Percentiles rank a stretch among this genome's conserved stretches.
Evolutionary conservation across 2,113 vertebrate species (phyloP).

Genomic region (Suncus etruscus): DNA sequence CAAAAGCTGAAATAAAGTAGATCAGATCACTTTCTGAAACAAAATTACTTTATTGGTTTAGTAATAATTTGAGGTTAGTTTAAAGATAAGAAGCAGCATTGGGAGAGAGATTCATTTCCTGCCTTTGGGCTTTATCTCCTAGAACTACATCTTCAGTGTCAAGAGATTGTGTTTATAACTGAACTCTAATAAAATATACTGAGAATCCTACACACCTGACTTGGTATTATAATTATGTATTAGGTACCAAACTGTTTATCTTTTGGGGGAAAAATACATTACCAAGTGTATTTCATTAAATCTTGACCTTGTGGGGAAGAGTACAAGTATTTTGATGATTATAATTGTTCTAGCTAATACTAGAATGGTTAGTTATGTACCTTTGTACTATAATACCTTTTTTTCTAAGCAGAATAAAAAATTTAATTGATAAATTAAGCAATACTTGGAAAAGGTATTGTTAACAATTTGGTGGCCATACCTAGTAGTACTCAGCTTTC

Average conservation of each 20-base stretch:
- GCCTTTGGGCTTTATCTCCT: constrained; percentile 87
- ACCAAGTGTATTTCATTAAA: constrained; percentile 82
- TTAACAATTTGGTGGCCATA: background rate
- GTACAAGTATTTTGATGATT: constrained; percentile 62
- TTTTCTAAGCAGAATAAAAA: constrained; percentile 64
- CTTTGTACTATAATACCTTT: constrained; percentile 56
- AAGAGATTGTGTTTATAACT: constrained; percentile 90
- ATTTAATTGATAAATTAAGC: constrained; percentile 61
- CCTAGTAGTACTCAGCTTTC: too few species aligned
- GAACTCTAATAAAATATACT: constrained; percentile 89
- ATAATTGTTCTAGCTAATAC: constrained; percentile 29
- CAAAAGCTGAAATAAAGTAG: constrained; percentile 80
- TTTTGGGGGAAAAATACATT: constrained; percentile 53
- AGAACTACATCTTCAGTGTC: constrained; percentile 89
- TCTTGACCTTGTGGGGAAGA: constrained; percentile 64
- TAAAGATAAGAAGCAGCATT: constrained; percentile 90
- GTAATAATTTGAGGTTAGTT: constrained; percentile 90
- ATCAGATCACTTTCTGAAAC: constrained; percentile 85
- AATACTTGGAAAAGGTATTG: constrained; percentile 41
- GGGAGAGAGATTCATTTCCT: constrained; percentile 92
- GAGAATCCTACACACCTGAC: constrained; percentile 85
- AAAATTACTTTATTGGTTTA: constrained; percentile 93
- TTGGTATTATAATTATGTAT: constrained; percentile 83
- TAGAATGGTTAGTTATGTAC: constrained; percentile 21
- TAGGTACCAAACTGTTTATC: constrained; percentile 84